Percentiles rank a stretch among this genome's conserved stretches.
These are phyloP conservation scores for Passerculus sandwichensis DNA, from an alignment of 2,797 vertebrate genomes.

Conservation along the genomic window DNA sequence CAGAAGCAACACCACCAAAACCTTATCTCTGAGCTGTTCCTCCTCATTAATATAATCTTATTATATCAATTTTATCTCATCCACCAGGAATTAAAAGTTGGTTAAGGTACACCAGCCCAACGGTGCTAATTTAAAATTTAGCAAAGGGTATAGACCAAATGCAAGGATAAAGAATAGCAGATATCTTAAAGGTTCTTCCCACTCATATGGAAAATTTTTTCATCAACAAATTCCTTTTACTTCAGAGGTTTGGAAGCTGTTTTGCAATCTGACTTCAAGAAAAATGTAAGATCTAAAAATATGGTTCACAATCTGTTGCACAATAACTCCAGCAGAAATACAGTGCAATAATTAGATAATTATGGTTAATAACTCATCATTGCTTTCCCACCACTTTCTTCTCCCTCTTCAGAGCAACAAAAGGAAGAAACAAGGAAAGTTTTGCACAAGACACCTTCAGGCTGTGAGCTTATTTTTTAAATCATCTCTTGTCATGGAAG, in stretches of 20 bases:
- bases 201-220: background rate
- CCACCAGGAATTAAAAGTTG: background rate
- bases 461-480: constrained; percentile 53
- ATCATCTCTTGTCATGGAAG: background rate
- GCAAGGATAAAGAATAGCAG: background rate
- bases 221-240: constrained; percentile 26
- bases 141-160: background rate
- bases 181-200: constrained; percentile 3
- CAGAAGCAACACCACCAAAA: background rate
- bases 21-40: background rate
- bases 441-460: constrained; percentile 48
- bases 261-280: constrained; percentile 58
- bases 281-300: constrained; percentile 56
- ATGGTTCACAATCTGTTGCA: constrained; percentile 54
- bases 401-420: constrained; percentile 46
- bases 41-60: background rate
- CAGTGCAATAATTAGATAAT: constrained; percentile 45
- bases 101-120: background rate
- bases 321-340: constrained; percentile 45
- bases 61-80: background rate
- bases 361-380: constrained; percentile 59
- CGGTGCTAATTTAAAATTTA: background rate
- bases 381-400: constrained; percentile 59
- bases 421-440: constrained; percentile 51
- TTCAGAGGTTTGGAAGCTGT: constrained; percentile 36